Base-by-base conservation (phyloP, 2,797 vertebrate species). In the Sylvilagus floridanus region DNA sequence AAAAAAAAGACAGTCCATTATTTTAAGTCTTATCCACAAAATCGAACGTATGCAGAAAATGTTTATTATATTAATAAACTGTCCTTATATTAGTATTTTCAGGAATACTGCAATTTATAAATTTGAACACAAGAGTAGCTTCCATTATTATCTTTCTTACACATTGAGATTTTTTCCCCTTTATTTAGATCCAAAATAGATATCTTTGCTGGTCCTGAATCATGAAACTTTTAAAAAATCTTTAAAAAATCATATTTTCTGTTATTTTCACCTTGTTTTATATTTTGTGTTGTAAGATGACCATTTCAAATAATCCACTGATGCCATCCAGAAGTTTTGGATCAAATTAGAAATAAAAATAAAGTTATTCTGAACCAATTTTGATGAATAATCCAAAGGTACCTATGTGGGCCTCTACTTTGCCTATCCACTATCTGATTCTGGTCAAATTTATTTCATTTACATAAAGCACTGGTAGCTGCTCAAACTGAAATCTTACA, bases 1-100 rank as follows among this genome's bases (percentile, higher is more conserved):
- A 93, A 96, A 84, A 26, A 97, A 97, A 63, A 0, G 16, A 95
- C 95, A 62, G 14, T 0, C 13, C 76, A 8, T 88, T 86, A 94
- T 81, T 79, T 77, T 77, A 65, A 88, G 37, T 82, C 5, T 76
- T 86, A 69, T 50, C 35, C 8, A 47, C 3, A 76, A 93, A 93
- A 71, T 65, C 65, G 63, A 77, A 94, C 37, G 63, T 2, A 50
- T 71, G 16, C 42, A 35, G 24, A 65, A 92, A 81, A 77, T 21
- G 81, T 32, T 71, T 73, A 66, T 79, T 60, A 5, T 63, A 76
- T 69, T 90, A 89, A 54, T 93, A 42, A 83, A 47, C 11, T 79
- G 62, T 28, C 5, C 7, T 60, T 26, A 37, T 72, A 77, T 72
- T 83, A 82, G 2, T 37, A 95, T 66, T 88, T 76, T 95, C 12